Evolutionary conservation across 2,888 invertebrate species (phyloP), one percentile per base, ranked within the genome.

Genomic region (Tipula confusa): DNA sequence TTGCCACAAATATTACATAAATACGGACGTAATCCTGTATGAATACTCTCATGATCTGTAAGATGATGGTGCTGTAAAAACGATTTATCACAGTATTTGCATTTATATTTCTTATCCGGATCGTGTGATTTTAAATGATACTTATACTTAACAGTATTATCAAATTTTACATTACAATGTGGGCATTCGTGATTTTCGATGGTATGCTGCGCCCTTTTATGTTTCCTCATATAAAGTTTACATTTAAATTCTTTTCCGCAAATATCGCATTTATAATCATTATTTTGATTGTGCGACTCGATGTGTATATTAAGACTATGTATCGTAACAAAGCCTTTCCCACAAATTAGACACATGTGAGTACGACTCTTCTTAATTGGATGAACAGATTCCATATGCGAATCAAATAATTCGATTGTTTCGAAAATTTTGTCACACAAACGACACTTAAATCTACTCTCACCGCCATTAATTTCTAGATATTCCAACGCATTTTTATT

Each of bases 1-100:
- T 85, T 85, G 15, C 85, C 85, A 48, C 85, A 85, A 36, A 85
- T 82, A 83, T 84, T 85, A 29, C 85, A 85, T 7, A 85, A 82
- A 84, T 82, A 85, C 3, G 85, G 85, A 24, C 83, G 43, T 18
- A 81, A 28, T 2, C 85, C 85, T 0, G 85, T 85, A 79, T 85
- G 85, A 11, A 84, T 84, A 24, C 84, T 82, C 82, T 85, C 85
- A 81, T 85, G 85, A 79, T 84, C 84, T n/a, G 84, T 5, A 36
- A 84, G 29, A 31, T 85, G 85, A 83, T 85, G 85, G 31, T 84
- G 84, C 29, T 85, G 85, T 83, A 85, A 83, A 64, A 85, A 85
- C 7, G 85, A 84, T 79, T 84, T 85, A 29, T 85, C 84, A 82
- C 85, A 85, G 29, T 80, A 85, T 82, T 84, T 84, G 43, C 85